Evolutionary conservation across 2,888 invertebrate species (phyloP).

Genomic region (Yponomeuta evonymella): DNA sequence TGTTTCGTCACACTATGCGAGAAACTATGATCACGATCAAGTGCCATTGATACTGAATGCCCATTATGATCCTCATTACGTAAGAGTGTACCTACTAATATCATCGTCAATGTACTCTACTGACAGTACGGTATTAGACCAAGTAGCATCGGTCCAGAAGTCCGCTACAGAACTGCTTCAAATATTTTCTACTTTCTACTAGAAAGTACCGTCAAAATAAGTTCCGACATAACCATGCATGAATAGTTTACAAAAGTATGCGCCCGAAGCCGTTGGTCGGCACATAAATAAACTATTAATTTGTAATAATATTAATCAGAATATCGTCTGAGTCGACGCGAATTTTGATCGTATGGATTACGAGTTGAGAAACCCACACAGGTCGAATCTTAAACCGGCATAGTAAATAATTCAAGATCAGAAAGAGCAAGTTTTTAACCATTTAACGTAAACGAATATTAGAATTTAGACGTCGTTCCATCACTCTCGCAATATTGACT

Average conservation of each 20-base stretch:
- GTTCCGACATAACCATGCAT: neutral
- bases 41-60: neutral
- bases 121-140: too few relatives aligned
- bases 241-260: neutral
- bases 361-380: neutral
- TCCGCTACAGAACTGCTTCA: neutral
- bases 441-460: neutral
- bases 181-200: neutral
- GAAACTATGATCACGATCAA: neutral
- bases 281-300: conserved; percentile 1
- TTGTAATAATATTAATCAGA: neutral
- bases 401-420: neutral
- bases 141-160: neutral
- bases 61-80: too few relatives aligned
- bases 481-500: neutral
- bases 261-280: neutral
- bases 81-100: too few relatives aligned
- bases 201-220: neutral
- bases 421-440: neutral
- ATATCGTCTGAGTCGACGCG: neutral
- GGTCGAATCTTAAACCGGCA: neutral
- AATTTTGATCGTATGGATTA: neutral
- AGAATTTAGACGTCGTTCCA: neutral
- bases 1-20: neutral
- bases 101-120: too few relatives aligned